These are phyloP conservation scores for Nycticorax nycticorax DNA, from an alignment of 2,113 vertebrate genomes.

Conservation along the genomic window DNA sequence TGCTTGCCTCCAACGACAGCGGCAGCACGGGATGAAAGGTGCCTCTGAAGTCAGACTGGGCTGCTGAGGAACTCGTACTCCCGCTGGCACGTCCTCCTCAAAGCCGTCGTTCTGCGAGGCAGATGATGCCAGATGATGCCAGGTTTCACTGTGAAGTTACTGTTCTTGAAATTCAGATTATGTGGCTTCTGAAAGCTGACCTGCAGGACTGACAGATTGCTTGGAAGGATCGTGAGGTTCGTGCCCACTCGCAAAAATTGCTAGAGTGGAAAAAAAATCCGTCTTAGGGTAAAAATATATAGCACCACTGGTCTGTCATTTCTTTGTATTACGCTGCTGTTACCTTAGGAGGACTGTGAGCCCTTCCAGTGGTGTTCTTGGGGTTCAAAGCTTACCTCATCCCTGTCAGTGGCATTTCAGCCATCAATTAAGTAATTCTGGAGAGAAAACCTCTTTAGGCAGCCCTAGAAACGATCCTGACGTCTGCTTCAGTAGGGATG, in stretches of 20 bases:
- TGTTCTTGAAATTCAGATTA: background rate
- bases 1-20: background rate
- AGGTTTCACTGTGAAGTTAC: background rate
- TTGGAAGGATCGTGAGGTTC: background rate
- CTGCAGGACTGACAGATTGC: background rate
- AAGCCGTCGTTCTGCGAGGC: background rate
- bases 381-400: background rate
- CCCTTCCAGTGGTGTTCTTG: fast-evolving
- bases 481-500: background rate
- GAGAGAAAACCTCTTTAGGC: background rate
- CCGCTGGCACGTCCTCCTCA: background rate
- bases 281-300: background rate
- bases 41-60: background rate
- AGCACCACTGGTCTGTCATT: background rate
- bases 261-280: background rate
- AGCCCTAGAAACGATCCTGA: background rate
- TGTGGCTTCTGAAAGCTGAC: background rate
- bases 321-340: background rate
- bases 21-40: background rate
- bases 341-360: background rate
- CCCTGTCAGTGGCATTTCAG: background rate
- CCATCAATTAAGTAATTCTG: background rate
- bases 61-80: background rate
- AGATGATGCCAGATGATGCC: background rate
- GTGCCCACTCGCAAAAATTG: background rate